Evolutionary conservation across 2,797 vertebrate genomes (phyloP).

Genomic region (Jordanella pulchra): DNA sequence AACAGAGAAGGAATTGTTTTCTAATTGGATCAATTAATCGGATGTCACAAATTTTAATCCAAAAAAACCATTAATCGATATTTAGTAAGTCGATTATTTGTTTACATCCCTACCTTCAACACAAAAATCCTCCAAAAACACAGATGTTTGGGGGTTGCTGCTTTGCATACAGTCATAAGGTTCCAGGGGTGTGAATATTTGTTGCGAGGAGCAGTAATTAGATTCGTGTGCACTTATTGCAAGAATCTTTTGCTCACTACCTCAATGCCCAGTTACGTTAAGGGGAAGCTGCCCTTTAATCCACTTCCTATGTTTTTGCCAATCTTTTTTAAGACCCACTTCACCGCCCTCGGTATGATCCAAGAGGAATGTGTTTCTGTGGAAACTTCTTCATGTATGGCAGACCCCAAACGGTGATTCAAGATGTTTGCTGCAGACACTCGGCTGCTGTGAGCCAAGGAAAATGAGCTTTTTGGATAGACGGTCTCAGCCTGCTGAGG

Average conservation of each 20-base stretch:
- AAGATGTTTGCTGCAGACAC: conserved; percentile 70
- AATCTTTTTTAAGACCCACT: conserved; percentile 48
- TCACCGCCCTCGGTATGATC: conserved; percentile 55
- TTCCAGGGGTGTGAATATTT: background rate
- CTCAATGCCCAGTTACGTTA: conserved; percentile 30
- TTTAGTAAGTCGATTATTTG: no score
- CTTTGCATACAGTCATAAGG: no score
- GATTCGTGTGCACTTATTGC: conserved; percentile 9
- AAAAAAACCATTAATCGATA: no score
- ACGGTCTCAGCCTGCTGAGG: conserved; percentile 48
- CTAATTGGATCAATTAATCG: no score
- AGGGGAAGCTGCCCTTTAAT: conserved; percentile 54
- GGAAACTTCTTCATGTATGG: conserved; percentile 73
- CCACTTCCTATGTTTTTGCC: conserved; percentile 40
- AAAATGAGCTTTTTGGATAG: conserved; percentile 73
- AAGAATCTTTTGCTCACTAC: background rate
- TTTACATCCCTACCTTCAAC: no score
- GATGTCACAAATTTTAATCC: no score
- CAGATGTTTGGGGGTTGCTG: no score
- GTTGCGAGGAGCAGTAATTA: background rate
- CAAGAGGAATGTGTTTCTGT: conserved; percentile 73
- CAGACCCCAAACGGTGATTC: conserved; percentile 69
- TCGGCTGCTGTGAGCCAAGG: conserved; percentile 58
- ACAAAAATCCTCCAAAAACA: no score
- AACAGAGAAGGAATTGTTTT: no score